phyloP scores from a whole-genome alignment of 1,140 invertebrate genomes.

The Apis laboriosa region DNA sequence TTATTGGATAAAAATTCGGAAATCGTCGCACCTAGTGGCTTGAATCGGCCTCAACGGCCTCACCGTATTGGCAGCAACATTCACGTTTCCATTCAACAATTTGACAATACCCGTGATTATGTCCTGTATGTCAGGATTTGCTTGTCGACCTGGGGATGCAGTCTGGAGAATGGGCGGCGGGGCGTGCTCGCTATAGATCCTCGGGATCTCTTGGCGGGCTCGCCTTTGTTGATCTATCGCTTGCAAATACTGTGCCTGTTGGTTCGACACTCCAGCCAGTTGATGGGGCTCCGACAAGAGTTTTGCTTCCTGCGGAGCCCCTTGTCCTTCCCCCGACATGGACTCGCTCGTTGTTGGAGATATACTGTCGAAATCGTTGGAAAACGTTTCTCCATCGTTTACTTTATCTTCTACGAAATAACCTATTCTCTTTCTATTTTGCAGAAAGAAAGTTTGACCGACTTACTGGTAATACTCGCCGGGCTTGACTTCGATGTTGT shows the following conservation, averaged over 20 bases:
- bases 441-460: not conserved
- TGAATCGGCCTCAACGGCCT: slow-evolving; percentile 81
- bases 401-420: too few relatives aligned
- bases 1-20: not conserved
- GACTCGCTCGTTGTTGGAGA: slow-evolving; percentile 68
- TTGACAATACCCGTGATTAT: slow-evolving; percentile 95
- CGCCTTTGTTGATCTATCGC: slow-evolving; percentile 67
- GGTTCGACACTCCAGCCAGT: slow-evolving; percentile 64
- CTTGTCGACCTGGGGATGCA: slow-evolving; percentile 79
- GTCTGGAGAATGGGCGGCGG: slow-evolving; percentile 69
- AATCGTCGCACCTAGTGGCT: slow-evolving; percentile 70
- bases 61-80: slow-evolving; percentile 87
- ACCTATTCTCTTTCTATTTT: not conserved
- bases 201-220: slow-evolving; percentile 73
- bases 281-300: slow-evolving; percentile 85
- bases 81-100: slow-evolving; percentile 92
- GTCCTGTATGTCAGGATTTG: slow-evolving; percentile 92
- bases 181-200: slow-evolving; percentile 76
- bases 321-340: slow-evolving; percentile 86
- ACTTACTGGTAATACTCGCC: slow-evolving; percentile 75
- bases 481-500: slow-evolving; percentile 77
- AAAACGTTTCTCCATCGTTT: not conserved
- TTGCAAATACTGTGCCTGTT: slow-evolving; percentile 63
- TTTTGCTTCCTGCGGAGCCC: slow-evolving; percentile 85
- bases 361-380: slow-evolving; percentile 59